Conservation (phyloP, 2,888 invertebrate species). For the Drosophila nr. perissopoda region DNA sequence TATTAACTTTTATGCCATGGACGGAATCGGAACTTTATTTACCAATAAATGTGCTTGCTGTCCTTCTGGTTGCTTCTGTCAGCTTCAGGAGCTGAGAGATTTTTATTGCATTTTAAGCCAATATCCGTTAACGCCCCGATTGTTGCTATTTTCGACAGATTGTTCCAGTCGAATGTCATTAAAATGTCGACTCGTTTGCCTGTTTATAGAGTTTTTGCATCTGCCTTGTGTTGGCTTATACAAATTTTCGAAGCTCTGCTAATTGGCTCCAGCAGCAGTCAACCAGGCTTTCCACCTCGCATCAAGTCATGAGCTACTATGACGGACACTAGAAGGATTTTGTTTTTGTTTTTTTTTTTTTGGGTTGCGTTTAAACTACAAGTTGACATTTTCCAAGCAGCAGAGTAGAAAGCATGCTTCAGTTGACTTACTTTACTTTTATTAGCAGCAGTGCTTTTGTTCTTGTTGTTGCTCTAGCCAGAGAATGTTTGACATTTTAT, state of each 20-base stretch:
- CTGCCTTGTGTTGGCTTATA: slow-evolving; percentile 48
- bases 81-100: slow-evolving; percentile 19
- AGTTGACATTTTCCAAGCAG: slow-evolving; percentile 37
- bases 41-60: slow-evolving; percentile 69
- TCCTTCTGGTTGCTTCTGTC: neutral
- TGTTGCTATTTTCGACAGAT: slow-evolving; percentile 55
- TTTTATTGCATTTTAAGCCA: slow-evolving; percentile 78
- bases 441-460: slow-evolving; percentile 41
- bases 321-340: neutral
- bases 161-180: slow-evolving; percentile 69
- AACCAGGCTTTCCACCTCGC: neutral
- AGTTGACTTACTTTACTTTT: slow-evolving; percentile 42
- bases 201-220: slow-evolving; percentile 29
- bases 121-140: slow-evolving; percentile 74
- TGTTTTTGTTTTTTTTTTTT: neutral
- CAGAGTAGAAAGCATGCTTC: slow-evolving; percentile 43
- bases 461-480: slow-evolving; percentile 23
- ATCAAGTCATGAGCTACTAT: slow-evolving; percentile 1
- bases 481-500: slow-evolving; percentile 71
- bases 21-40: slow-evolving; percentile 66
- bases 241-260: slow-evolving; percentile 47
- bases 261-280: slow-evolving; percentile 53
- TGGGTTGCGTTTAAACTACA: slow-evolving; percentile 30
- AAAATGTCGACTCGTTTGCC: slow-evolving; percentile 47
- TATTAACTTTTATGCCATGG: slow-evolving; percentile 72